These are phyloP conservation scores for Pantherophis alleghaniensis DNA, from an alignment of 2,797 vertebrate genomes.

Conservation along the genomic window DNA sequence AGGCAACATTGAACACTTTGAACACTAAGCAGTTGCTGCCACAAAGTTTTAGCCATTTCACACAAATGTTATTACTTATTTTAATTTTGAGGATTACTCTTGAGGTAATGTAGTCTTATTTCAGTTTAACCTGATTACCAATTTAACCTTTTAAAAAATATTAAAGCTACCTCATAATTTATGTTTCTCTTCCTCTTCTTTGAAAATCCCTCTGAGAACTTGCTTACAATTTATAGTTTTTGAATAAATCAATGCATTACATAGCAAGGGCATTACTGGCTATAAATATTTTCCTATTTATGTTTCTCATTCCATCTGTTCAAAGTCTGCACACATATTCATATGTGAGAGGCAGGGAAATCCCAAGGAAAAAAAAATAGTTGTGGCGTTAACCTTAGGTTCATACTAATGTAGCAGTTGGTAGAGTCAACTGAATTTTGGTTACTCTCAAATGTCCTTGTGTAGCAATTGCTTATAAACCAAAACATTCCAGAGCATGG, in stretches of 20 bases:
- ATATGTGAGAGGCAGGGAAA: neutral
- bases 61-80: neutral
- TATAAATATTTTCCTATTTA: neutral
- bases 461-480: neutral
- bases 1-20: neutral
- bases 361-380: neutral
- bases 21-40: neutral
- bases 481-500: neutral
- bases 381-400: neutral
- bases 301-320: neutral
- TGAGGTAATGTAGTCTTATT: neutral
- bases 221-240: neutral
- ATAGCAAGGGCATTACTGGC: neutral
- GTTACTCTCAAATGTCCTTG: neutral
- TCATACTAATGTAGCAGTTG: neutral
- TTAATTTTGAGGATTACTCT: neutral
- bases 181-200: neutral
- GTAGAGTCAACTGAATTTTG: neutral
- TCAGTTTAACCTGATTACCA: neutral
- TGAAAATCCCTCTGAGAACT: neutral
- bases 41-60: neutral
- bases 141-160: neutral
- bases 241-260: neutral
- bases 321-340: neutral
- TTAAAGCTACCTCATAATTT: neutral